Base-by-base conservation (phyloP, 2,113 vertebrate genomes). In the Fulmarus glacialis region DNA sequence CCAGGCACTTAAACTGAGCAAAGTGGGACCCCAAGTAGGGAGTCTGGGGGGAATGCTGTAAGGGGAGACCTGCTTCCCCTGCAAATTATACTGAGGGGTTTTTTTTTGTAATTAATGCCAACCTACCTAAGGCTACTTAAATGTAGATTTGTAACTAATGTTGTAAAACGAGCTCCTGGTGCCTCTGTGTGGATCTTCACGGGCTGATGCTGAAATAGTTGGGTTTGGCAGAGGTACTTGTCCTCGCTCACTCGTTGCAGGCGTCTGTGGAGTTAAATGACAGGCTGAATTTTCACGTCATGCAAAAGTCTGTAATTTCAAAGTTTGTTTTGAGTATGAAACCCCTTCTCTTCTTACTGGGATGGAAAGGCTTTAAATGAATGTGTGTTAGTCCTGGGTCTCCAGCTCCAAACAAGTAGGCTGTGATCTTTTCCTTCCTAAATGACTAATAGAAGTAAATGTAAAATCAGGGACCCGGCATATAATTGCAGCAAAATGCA, bases 201-300 rank as follows among this genome's bases (percentile, higher is more conserved):
- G 22, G 32, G 43, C 24, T 82, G 27, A 11, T 56, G 27, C 22
- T 38, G 47, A 43, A 23, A 8, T 1, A 24, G 17, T 7, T 40
- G 36, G 29, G 12, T 19, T 18, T 56, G 18, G 6, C n/a, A 43
- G 75, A 53, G n/a, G 11, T 9, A 9, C n/a, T 53, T 15, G 43
- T 24, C n/a, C 16, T 12, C 0, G 0, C 32, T 68, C 24, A 4
- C 10, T 17, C 12, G 6, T 29, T 45, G 16, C 12, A 42, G 42
- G 43, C 5, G 2, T 38, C 24, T 19, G 20, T 12, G 30, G 52
- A 18, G 53, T 14, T 24, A 26, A 90, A 72, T 8, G 10, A 29
- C 8, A 66, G 34, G 12, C 9, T 47, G n/a, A 38, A 38, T 58
- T 63, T 87, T 73, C 48, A 68, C 42, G 15, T 34, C 24, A 12